These are phyloP conservation scores for Abrostola triplasia DNA, from an alignment of 2,888 invertebrate species.

Conservation along the genomic window DNA sequence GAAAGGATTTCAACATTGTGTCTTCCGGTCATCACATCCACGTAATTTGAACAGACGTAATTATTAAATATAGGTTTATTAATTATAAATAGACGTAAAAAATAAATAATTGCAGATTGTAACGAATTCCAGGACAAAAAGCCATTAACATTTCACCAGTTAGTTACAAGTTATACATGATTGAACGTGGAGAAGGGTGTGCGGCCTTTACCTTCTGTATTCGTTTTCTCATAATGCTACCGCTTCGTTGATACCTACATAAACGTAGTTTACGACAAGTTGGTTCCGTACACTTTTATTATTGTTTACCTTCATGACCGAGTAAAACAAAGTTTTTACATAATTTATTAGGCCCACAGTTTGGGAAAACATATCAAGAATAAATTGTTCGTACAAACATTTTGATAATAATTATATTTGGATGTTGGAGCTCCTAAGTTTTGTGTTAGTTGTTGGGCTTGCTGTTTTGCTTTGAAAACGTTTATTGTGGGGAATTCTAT, in stretches of 20 bases:
- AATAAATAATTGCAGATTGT: too few species aligned
- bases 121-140: too few species aligned
- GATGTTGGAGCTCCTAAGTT: conserved; percentile 12
- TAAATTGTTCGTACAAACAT: conserved; percentile 23
- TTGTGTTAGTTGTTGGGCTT: not conserved
- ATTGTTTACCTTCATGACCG: conserved; percentile 48
- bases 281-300: conserved; percentile 47
- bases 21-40: too few species aligned
- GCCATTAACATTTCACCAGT: too few species aligned
- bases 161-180: too few species aligned
- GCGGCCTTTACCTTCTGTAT: conserved; percentile 18
- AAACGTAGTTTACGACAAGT: conserved; percentile 47
- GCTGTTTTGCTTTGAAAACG: not conserved
- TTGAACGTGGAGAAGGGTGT: too few species aligned
- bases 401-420: conserved; percentile 29
- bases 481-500: not conserved
- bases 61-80: too few species aligned
- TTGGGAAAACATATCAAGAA: conserved; percentile 32
- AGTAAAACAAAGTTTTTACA: conserved; percentile 50
- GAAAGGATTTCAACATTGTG: too few species aligned
- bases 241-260: conserved; percentile 21
- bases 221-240: not conserved
- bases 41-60: too few species aligned
- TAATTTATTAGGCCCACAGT: conserved; percentile 41
- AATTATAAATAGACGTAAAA: too few species aligned